Evolutionary conservation across 2,888 invertebrate genomes (phyloP).

Genomic region (Cancer borealis): DNA sequence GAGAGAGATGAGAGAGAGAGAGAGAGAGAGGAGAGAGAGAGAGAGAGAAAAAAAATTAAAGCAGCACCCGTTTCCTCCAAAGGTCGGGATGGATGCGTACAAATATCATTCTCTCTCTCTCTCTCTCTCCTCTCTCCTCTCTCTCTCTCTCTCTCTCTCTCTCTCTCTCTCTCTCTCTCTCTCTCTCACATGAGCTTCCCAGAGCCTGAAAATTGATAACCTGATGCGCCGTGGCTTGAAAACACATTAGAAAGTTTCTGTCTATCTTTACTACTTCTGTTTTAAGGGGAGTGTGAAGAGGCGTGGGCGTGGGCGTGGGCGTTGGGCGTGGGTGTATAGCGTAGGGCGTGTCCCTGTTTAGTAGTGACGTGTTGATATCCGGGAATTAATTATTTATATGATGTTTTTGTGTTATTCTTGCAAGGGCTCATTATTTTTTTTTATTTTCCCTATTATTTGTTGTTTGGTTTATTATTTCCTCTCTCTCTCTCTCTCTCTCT

Average conservation of each 20-base stretch:
- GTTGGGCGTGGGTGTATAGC: no score
- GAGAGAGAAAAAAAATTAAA: background rate
- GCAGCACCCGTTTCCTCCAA: background rate
- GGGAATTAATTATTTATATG: no score
- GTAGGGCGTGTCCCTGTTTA: no score
- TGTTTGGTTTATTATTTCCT: no score
- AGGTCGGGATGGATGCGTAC: background rate
- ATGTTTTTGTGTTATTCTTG: no score
- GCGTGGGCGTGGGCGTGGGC: background rate
- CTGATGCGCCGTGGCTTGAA: background rate
- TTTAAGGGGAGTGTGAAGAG: background rate
- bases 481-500: no score
- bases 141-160: background rate
- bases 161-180: background rate
- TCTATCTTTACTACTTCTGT: background rate
- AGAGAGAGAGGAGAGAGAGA: slow-evolving; percentile 35
- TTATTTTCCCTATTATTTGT: no score
- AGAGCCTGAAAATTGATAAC: background rate
- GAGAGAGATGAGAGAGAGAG: slow-evolving; percentile 33
- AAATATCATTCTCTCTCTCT: background rate
- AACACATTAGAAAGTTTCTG: slow-evolving; percentile 13
- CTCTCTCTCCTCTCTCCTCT: background rate
- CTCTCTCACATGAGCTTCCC: slow-evolving; percentile 20
- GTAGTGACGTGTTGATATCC: no score
- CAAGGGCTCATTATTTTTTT: no score